Evolutionary conservation across 2,797 vertebrate species (phyloP).

Genomic region (Botia almorhae): DNA sequence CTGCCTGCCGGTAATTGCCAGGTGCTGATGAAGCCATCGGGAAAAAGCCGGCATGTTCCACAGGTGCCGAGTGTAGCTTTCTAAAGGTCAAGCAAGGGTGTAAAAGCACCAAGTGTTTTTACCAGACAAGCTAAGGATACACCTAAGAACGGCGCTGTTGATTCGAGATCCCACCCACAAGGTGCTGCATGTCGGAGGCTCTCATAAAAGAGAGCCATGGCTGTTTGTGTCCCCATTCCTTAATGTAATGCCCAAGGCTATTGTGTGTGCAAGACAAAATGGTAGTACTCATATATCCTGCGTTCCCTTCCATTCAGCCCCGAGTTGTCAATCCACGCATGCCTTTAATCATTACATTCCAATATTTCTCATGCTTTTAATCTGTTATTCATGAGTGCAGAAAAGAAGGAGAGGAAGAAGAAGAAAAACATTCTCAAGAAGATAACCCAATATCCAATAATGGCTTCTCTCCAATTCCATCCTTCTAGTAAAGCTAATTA

Average conservation of each 20-base stretch:
- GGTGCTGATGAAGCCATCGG: slow-evolving; percentile 37
- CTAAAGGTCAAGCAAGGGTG: slow-evolving; percentile 55
- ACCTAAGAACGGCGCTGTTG: not conserved
- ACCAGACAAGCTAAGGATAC: not conserved
- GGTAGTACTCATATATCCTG: not conserved
- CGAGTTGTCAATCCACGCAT: not conserved
- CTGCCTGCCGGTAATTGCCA: slow-evolving; percentile 39
- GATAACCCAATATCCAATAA: not conserved
- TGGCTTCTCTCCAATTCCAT: not conserved
- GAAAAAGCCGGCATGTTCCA: slow-evolving; percentile 7
- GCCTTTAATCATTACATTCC: not conserved
- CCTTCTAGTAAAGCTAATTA: slow-evolving; percentile 23
- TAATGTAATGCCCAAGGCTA: not conserved
- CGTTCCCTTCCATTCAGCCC: not conserved
- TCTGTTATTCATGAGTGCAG: slow-evolving; percentile 35
- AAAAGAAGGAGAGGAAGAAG: not conserved
- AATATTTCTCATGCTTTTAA: slow-evolving; percentile 20
- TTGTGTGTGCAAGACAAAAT: slow-evolving; percentile 12
- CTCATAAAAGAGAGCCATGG: slow-evolving; percentile 14
- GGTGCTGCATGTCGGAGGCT: slow-evolving; percentile 21
- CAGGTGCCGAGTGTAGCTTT: slow-evolving; percentile 13
- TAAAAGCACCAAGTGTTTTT: slow-evolving; percentile 47
- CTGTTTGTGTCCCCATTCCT: not conserved
- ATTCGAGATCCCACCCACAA: not conserved
- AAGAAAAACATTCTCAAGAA: not conserved